phyloP scores from a whole-genome alignment of 2,113 vertebrate species.

The Butorides virescens region DNA sequence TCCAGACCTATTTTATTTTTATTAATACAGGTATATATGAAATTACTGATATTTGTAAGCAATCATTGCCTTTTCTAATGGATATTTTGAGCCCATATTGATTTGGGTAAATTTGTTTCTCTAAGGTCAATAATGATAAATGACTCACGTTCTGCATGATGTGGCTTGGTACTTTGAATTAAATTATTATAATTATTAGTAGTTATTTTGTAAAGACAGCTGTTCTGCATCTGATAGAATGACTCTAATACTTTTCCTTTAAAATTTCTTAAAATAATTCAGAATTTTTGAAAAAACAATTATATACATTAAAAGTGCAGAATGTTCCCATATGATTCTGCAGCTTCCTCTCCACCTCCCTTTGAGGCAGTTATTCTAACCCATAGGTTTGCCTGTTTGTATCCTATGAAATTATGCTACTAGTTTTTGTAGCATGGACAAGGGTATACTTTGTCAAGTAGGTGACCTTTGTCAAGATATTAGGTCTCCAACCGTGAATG shows the following conservation, averaged over 20 bases:
- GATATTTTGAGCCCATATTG: constrained; percentile 67
- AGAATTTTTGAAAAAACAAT: background rate
- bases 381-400: background rate
- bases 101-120: constrained; percentile 73
- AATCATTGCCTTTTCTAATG: constrained; percentile 63
- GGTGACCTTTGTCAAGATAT: background rate
- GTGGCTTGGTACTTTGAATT: constrained; percentile 66
- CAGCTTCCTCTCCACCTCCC: background rate
- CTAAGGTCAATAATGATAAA: constrained; percentile 74
- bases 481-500: background rate
- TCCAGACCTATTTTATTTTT: constrained; percentile 24
- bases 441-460: background rate
- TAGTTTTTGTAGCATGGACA: background rate
- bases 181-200: constrained; percentile 70
- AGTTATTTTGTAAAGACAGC: constrained; percentile 70
- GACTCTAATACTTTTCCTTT: constrained; percentile 20
- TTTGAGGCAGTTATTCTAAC: background rate
- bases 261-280: constrained; percentile 28
- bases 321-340: background rate
- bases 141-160: constrained; percentile 66
- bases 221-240: constrained; percentile 58
- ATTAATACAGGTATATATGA: constrained; percentile 57
- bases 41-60: constrained; percentile 53
- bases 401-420: background rate
- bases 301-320: background rate